Evolutionary conservation across 2,113 vertebrate species (phyloP).

Genomic region (Rattus rattus): DNA sequence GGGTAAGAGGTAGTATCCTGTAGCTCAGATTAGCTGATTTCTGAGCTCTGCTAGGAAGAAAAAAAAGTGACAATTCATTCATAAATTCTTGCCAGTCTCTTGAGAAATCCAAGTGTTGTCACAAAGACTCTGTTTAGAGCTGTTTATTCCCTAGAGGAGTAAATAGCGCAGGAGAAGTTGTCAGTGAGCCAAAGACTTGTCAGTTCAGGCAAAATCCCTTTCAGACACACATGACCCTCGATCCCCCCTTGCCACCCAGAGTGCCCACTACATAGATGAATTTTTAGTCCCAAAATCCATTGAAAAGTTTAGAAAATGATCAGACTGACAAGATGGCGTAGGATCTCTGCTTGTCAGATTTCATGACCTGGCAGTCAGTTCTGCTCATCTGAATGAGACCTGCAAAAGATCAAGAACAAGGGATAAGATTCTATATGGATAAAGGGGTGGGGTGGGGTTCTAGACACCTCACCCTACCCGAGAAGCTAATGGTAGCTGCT

Average conservation of each 20-base stretch:
- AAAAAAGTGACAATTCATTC: slow-evolving; percentile 56
- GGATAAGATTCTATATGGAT: neutral
- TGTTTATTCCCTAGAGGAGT: neutral
- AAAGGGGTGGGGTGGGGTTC: rapidly evolving
- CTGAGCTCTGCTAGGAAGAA: neutral
- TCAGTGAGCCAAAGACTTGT: neutral
- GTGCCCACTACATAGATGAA: neutral
- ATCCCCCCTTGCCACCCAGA: neutral
- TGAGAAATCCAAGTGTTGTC: slow-evolving; percentile 26
- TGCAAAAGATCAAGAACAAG: neutral
- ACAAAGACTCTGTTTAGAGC: neutral
- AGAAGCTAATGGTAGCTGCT: neutral
- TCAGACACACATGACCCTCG: neutral
- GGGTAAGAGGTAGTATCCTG: slow-evolving; percentile 24
- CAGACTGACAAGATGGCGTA: neutral
- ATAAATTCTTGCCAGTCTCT: slow-evolving; percentile 60
- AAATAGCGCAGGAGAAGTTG: neutral
- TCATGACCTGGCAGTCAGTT: neutral
- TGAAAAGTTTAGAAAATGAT: slow-evolving; percentile 18
- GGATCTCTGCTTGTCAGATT: no score
- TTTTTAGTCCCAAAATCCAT: neutral
- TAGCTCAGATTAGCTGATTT: neutral
- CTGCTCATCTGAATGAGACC: neutral
- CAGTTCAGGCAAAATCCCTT: neutral
- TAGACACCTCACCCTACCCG: neutral